Conservation (phyloP, 2,113 vertebrate species). For the Ailuropoda melanoleuca region DNA sequence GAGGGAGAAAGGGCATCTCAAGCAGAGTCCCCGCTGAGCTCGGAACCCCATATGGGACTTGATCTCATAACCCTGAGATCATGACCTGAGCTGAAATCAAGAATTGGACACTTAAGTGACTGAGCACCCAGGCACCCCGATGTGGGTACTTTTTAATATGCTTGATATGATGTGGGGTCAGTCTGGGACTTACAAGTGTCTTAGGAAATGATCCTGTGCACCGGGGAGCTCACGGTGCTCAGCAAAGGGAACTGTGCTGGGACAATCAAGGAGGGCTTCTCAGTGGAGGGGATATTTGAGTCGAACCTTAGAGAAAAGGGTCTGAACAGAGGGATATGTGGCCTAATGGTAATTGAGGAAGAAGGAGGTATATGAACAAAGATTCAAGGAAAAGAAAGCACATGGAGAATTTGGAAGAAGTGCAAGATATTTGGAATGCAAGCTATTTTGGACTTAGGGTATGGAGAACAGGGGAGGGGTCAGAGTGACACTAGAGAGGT, state of each 20-base stretch:
- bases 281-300: background rate
- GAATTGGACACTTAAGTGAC: background rate
- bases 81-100: background rate
- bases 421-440: background rate
- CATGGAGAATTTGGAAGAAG: background rate
- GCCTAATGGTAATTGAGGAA: background rate
- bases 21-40: background rate
- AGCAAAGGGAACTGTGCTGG: background rate
- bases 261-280: background rate
- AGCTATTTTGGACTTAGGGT: background rate
- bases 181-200: background rate
- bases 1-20: background rate
- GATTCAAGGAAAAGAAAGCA: background rate
- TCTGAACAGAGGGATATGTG: background rate
- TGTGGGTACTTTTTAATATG: background rate
- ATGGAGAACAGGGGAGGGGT: background rate
- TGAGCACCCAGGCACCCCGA: background rate
- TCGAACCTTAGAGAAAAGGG: background rate
- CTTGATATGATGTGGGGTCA: too few relatives aligned
- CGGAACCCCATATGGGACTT: background rate
- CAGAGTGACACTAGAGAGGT: background rate
- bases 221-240: background rate
- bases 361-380: background rate
- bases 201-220: background rate
- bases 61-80: background rate